Evolutionary conservation across 2,888 invertebrate genomes (phyloP), one percentile per base, ranked within the genome.

Genomic region (Andrena hattorfiana): DNA sequence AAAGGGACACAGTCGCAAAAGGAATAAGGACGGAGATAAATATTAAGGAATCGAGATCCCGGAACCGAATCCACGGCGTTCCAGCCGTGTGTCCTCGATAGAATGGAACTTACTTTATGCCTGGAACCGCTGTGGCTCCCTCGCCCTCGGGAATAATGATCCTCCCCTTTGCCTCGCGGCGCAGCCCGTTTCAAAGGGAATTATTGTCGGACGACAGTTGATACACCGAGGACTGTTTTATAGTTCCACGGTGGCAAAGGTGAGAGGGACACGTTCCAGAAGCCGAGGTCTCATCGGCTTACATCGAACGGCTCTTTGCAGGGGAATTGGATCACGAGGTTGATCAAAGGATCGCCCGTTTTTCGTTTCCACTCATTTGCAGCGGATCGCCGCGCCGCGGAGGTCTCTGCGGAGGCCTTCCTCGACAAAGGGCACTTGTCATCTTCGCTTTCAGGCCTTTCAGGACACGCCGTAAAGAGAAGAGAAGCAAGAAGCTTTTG

Each of bases 241-340:
- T 74, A 77, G 82, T 77, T 75, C 59, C 56, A n/a, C 42, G 30
- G 62, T 35, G 77, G 49, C 60, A 62, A 81, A 81, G 59, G 54
- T 35, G 35, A n/a, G 42, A 30, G 63, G 59, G 69, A 35, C 73
- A 54, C 35, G 32, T 69, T 66, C 69, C 81, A 67, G 56, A 23
- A 56, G 8, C 54, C 23, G 4, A 66, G 49, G 73, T 62, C 73
- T 76, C 82, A 72, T 63, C 72, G 59, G 67, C 70, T 76, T 64
- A 66, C 72, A 77, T 77, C 81, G 76, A 81, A 81, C 78, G 74
- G 66, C 78, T 71, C 78, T 84, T 83, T 69, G 74, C 84, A 51
- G 35, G 26, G 66, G 54, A 75, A 84, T 84, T 84, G 79, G 84
- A 84, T 84, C 79, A 72, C 74, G 54, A 72, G 64, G 71, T 79